Evolutionary conservation across 2,113 vertebrate species (phyloP).

Genomic region (Nerophis lumbriciformis): DNA sequence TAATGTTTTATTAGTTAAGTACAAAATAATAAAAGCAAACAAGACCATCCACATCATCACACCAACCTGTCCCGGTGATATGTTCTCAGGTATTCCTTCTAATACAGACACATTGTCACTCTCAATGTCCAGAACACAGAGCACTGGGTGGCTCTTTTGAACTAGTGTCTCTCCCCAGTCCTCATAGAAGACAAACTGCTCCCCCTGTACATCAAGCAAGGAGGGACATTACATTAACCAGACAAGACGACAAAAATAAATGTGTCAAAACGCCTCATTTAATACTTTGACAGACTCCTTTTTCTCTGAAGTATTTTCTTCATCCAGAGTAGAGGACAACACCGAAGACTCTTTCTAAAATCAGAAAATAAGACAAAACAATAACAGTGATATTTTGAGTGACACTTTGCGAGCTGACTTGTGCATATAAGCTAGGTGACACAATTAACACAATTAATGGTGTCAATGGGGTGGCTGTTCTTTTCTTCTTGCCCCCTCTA

Average conservation of each 20-base stretch:
- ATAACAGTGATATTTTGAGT: background rate
- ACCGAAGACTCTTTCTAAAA: constrained; percentile 61
- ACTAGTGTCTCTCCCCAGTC: constrained; percentile 88
- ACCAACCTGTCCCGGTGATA: constrained; percentile 89
- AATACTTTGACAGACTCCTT: constrained; percentile 64
- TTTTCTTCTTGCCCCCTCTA: no score
- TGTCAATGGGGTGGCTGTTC: no score
- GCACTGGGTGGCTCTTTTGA: constrained; percentile 75
- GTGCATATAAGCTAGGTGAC: background rate
- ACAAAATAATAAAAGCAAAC: background rate
- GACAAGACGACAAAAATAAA: background rate
- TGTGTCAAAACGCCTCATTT: background rate
- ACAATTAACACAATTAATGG: no score
- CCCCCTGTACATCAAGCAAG: constrained; percentile 65
- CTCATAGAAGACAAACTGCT: constrained; percentile 83
- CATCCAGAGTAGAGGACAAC: constrained; percentile 61
- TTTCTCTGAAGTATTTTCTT: constrained; percentile 62
- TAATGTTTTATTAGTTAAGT: background rate
- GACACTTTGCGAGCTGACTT: no score
- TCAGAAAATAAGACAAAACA: background rate
- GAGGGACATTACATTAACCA: background rate
- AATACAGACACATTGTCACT: constrained; percentile 81
- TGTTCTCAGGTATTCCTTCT: constrained; percentile 80
- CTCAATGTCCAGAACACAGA: constrained; percentile 86
- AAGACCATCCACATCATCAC: background rate